phyloP scores from a whole-genome alignment of 30 jellyfish, hydroid and myxozoan genomes.

The Aurelia aurita region DNA sequence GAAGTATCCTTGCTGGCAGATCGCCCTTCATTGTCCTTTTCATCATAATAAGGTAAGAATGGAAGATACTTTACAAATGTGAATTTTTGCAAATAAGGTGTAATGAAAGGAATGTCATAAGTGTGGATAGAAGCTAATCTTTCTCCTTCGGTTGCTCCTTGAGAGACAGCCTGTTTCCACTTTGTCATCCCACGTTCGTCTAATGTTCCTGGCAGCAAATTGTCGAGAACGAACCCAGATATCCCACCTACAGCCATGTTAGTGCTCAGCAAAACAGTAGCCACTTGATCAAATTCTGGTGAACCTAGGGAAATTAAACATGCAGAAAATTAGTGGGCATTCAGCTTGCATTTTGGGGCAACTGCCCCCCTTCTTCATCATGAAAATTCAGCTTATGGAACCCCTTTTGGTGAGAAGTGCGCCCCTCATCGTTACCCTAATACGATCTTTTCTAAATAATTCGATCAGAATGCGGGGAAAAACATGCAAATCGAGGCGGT shows the following conservation, averaged over 20 bases:
- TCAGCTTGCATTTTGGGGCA: background rate
- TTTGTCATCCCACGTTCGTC: conserved; percentile 84
- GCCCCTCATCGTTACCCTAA: no score
- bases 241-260: conserved; percentile 95
- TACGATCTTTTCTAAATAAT: no score
- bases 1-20: background rate
- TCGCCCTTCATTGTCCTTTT: background rate
- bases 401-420: no score
- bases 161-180: conserved; percentile 55
- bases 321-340: background rate
- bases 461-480: no score
- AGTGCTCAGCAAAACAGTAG: conserved; percentile 82
- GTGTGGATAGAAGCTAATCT: conserved; percentile 77
- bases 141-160: background rate
- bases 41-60: conserved; percentile 85
- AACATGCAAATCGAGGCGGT: no score
- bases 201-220: conserved; percentile 86
- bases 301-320: conserved; percentile 36
- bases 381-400: no score
- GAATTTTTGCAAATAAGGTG: conserved; percentile 40
- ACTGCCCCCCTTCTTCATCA: no score
- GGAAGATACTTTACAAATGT: conserved; percentile 72
- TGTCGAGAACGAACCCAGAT: conserved; percentile 85
- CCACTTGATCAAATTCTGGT: conserved; percentile 67
- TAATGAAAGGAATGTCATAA: conserved; percentile 85